phyloP scores from a whole-genome alignment of 2,888 invertebrate species.

The Aporophyla nigra region DNA sequence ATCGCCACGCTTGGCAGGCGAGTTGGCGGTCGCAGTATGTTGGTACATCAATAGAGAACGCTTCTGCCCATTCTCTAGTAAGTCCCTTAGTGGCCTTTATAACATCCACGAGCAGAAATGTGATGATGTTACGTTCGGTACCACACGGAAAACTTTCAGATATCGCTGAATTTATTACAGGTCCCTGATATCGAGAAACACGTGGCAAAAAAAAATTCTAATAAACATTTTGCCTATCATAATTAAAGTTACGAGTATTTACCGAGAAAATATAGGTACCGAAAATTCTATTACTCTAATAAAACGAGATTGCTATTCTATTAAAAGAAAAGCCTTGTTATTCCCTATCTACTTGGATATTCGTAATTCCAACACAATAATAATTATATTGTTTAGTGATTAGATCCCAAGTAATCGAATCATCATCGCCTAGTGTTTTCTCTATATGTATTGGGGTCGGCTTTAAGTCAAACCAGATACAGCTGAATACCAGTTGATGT shows the following conservation, averaged over 20 bases:
- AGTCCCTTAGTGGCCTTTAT: too few relatives aligned
- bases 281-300: background rate
- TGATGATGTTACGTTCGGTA: too few relatives aligned
- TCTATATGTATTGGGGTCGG: too few relatives aligned
- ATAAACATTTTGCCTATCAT: background rate
- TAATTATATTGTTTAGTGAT: background rate
- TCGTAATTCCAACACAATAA: background rate
- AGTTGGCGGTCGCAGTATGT: too few relatives aligned
- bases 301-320: background rate
- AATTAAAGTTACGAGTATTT: background rate
- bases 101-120: too few relatives aligned
- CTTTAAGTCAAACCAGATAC: too few relatives aligned
- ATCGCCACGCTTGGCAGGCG: too few relatives aligned
- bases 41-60: too few relatives aligned
- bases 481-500: too few relatives aligned
- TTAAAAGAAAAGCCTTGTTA: background rate
- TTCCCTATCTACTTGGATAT: background rate
- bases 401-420: too few relatives aligned
- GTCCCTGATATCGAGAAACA: background rate
- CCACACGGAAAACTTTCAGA: background rate
- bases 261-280: background rate
- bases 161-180: background rate
- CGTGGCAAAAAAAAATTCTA: background rate
- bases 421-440: too few relatives aligned
- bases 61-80: too few relatives aligned